Evolutionary conservation across 2,113 vertebrate species (phyloP).

Genomic region (Corythoichthys intestinalis): DNA sequence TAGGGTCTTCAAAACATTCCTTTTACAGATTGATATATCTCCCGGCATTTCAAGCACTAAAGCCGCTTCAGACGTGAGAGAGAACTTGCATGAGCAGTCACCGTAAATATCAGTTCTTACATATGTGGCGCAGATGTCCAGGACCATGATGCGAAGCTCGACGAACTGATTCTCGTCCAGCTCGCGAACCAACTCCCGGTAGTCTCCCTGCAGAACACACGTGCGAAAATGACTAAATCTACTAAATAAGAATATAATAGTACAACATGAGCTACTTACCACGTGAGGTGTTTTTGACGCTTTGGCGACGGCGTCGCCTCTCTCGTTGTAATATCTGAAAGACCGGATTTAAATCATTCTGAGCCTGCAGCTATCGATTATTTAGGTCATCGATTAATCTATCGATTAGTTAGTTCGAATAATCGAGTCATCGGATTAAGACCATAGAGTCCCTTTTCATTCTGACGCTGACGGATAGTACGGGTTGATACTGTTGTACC

Average conservation of each 20-base stretch:
- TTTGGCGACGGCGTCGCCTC: conserved; percentile 85
- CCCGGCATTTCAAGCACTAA: neutral
- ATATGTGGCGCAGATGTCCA: conserved; percentile 84
- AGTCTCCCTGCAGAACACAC: conserved; percentile 77
- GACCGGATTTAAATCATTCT: neutral
- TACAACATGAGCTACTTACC: conserved; percentile 68
- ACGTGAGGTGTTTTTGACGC: conserved; percentile 84
- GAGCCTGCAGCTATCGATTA: too few relatives aligned
- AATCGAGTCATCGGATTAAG: too few relatives aligned
- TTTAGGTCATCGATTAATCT: too few relatives aligned
- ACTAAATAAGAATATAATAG: too few relatives aligned
- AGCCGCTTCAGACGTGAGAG: neutral
- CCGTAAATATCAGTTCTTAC: conserved; percentile 66
- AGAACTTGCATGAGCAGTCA: neutral
- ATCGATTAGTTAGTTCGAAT: too few relatives aligned
- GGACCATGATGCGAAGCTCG: conserved; percentile 80
- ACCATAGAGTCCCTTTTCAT: too few relatives aligned
- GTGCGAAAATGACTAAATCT: neutral
- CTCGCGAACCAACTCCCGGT: conserved; percentile 84
- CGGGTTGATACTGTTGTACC: too few relatives aligned
- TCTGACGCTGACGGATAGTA: too few relatives aligned
- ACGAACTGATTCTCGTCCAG: conserved; percentile 81
- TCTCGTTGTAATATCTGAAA: conserved; percentile 82
- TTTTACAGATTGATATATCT: neutral
- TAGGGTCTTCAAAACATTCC: neutral